A percentile compares a stretch with the other conserved stretches of the same genome.
Evolutionary conservation across 1,140 invertebrate genomes (phyloP).

Genomic region (Drosophila funebris): DNA sequence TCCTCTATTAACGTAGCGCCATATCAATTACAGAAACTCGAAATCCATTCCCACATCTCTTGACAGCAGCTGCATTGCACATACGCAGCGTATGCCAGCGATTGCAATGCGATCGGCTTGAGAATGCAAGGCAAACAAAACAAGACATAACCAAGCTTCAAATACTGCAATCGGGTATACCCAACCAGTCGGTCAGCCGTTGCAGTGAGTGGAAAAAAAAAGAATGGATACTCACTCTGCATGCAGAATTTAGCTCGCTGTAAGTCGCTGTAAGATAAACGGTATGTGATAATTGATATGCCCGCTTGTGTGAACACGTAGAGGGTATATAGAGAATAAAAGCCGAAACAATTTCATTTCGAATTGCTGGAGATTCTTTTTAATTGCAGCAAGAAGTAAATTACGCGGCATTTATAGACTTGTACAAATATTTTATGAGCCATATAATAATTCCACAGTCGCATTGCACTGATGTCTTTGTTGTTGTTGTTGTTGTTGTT

Average conservation of each 20-base stretch:
- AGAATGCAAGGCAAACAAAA: slow-evolving; percentile 16
- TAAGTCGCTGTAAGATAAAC: no score
- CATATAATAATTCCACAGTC: slow-evolving; percentile 69
- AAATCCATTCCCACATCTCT: slow-evolving; percentile 45
- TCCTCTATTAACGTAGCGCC: slow-evolving; percentile 32
- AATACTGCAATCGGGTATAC: not conserved
- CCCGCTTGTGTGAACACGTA: not conserved
- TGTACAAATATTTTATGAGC: slow-evolving; percentile 80
- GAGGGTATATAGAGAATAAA: slow-evolving; percentile 16
- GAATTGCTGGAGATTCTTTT: slow-evolving; percentile 38
- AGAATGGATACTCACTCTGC: no score
- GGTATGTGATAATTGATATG: not conserved
- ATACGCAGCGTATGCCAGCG: slow-evolving; percentile 44
- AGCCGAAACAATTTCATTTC: slow-evolving; percentile 45
- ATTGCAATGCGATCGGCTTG: slow-evolving; percentile 28
- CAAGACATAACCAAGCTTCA: slow-evolving; percentile 14
- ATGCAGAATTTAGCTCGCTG: no score
- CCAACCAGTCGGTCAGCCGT: not conserved
- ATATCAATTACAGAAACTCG: slow-evolving; percentile 51
- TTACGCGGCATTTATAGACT: slow-evolving; percentile 77
- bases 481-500: slow-evolving; percentile 15
- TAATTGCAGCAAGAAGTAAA: slow-evolving; percentile 66
- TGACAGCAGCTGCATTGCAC: slow-evolving; percentile 43
- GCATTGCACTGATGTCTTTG: slow-evolving; percentile 19
- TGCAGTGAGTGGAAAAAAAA: no score